Evolutionary conservation across 2,888 invertebrate genomes (phyloP).

Genomic region (Teleogryllus oceanicus): DNA sequence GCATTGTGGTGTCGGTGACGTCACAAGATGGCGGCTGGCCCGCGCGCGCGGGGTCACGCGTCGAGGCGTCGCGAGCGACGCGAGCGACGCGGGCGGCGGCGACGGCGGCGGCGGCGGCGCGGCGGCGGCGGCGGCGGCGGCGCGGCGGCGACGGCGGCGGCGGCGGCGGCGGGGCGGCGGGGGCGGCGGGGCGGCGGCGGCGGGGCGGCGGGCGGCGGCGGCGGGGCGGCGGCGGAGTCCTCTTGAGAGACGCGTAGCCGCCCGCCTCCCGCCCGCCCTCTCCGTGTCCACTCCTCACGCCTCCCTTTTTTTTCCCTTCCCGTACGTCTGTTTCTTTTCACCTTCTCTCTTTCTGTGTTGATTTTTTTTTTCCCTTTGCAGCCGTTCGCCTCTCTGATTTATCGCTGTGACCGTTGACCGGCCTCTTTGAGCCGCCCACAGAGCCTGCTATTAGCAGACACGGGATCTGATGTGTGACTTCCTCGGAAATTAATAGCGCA

Average conservation of each 20-base stretch:
- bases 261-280: background rate
- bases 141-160: too few relatives aligned
- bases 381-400: background rate
- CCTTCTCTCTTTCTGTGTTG: conserved; percentile 8
- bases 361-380: background rate
- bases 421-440: background rate
- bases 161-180: background rate
- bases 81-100: background rate
- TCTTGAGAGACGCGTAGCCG: too few relatives aligned
- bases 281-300: background rate
- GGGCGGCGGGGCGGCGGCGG: background rate
- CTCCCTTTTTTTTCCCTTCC: background rate
- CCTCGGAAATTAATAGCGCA: background rate
- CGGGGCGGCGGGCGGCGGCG: background rate
- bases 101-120: too few relatives aligned
- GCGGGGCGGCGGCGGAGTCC: too few relatives aligned
- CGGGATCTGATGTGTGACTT: conserved; percentile 18
- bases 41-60: background rate
- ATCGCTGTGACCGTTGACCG: background rate
- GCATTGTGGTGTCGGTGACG: background rate
- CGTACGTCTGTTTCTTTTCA: conserved; percentile 5
- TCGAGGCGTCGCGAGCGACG: background rate
- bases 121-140: too few relatives aligned
- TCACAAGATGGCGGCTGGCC: background rate
- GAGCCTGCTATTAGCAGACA: conserved; percentile 1